Conservation (phyloP, 2,113 vertebrate genomes). For the Corvus hawaiiensis region DNA sequence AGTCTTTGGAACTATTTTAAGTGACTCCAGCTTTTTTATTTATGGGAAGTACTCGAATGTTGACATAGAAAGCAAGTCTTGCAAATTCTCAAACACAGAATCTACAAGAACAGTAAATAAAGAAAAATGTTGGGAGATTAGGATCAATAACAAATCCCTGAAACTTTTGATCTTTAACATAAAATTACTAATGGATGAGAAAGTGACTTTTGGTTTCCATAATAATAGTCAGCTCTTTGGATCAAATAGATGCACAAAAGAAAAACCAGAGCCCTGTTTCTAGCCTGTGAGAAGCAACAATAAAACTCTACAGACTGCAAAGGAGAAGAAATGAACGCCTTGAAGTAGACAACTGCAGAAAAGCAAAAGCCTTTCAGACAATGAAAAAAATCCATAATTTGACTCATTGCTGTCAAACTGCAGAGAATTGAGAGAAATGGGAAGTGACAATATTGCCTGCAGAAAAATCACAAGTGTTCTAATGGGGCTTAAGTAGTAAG, state of each 20-base stretch:
- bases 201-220: conserved; percentile 56
- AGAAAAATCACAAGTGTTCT: background rate
- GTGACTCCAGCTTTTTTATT: conserved; percentile 62
- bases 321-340: background rate
- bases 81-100: conserved; percentile 54
- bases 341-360: background rate
- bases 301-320: background rate
- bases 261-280: background rate
- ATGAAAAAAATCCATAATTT: background rate
- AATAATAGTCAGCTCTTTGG: conserved; percentile 13
- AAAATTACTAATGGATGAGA: conserved; percentile 47
- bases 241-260: conserved; percentile 25
- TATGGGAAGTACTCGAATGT: conserved; percentile 60
- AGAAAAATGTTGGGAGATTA: conserved; percentile 24
- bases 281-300: background rate
- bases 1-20: conserved; percentile 61
- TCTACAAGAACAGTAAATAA: conserved; percentile 59
- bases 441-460: background rate
- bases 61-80: conserved; percentile 63
- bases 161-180: conserved; percentile 42
- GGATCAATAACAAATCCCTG: conserved; percentile 21
- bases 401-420: conserved; percentile 1
- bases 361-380: background rate
- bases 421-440: background rate
- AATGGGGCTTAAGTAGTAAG: background rate